Evolutionary conservation across 2,797 vertebrate species (phyloP).

Genomic region (Smutsia temminckii): DNA sequence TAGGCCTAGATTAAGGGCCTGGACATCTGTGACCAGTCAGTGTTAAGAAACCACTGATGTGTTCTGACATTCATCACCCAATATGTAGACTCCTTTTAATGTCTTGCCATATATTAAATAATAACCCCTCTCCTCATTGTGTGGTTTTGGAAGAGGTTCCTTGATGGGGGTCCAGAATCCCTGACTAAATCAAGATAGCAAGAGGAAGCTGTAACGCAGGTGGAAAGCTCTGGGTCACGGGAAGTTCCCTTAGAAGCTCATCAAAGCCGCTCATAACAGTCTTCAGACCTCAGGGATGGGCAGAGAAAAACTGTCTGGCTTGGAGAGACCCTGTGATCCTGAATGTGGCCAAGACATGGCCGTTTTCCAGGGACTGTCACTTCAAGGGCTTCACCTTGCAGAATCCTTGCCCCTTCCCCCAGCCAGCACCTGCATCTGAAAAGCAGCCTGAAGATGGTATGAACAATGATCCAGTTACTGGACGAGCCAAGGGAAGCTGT

Average conservation of each 20-base stretch:
- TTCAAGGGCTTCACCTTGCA: not conserved
- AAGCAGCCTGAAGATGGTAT: not conserved
- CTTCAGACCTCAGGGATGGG: not conserved
- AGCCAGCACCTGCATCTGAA: not conserved
- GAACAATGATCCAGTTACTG: not conserved
- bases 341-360: not conserved
- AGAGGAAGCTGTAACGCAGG: not conserved
- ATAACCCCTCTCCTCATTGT: not conserved
- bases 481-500: not conserved
- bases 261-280: not conserved
- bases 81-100: not conserved
- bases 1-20: not conserved
- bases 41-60: not conserved
- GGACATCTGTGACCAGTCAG: not conserved
- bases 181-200: not conserved
- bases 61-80: not conserved
- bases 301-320: not conserved
- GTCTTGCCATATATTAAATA: not conserved
- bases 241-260: conserved; percentile 2
- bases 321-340: not conserved
- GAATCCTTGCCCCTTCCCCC: not conserved
- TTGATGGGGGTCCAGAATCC: not conserved
- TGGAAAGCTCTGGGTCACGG: not conserved
- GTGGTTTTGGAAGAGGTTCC: not conserved
- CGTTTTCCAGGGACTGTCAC: not conserved